These are phyloP conservation scores for Aurelia aurita DNA, from an alignment of 30 jellyfish, hydroid and myxozoan genomes.

Conservation along the genomic window DNA sequence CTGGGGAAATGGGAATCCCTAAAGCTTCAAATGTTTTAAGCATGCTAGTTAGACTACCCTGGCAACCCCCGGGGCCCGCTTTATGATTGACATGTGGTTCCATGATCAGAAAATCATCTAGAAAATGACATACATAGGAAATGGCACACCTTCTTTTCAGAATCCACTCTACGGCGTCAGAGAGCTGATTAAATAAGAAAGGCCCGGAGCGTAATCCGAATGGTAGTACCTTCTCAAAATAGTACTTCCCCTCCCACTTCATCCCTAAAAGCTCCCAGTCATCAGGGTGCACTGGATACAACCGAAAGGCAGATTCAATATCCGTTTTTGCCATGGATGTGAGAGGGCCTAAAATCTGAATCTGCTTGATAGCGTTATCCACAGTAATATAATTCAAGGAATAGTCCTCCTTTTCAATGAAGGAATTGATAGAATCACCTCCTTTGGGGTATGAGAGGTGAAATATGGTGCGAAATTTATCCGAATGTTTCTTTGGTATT, in stretches of 20 bases:
- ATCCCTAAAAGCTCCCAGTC: slow-evolving; percentile 32
- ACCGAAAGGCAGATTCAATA: slow-evolving; percentile 15
- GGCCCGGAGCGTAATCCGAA: slow-evolving; percentile 17
- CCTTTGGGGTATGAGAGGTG: not conserved
- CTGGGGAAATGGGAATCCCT: slow-evolving; percentile 71
- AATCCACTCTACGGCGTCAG: slow-evolving; percentile 29
- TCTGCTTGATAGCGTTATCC: slow-evolving; percentile 1
- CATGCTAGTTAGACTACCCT: not conserved
- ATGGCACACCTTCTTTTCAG: slow-evolving; percentile 5
- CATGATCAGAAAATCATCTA: slow-evolving; percentile 13
- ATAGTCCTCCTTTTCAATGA: not conserved
- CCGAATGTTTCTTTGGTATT: slow-evolving; percentile 8
- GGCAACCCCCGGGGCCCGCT: not conserved
- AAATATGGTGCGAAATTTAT: not conserved
- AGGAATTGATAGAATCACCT: slow-evolving; percentile 5
- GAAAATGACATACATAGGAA: not conserved
- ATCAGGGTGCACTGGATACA: slow-evolving; percentile 25
- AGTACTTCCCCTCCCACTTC: slow-evolving; percentile 6
- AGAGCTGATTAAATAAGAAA: slow-evolving; percentile 1
- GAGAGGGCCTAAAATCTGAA: slow-evolving; percentile 11
- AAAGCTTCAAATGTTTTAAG: not conserved
- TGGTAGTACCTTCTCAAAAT: slow-evolving; percentile 11
- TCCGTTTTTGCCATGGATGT: slow-evolving; percentile 21
- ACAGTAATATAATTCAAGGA: not conserved
- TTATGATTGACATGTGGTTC: slow-evolving; percentile 1